Conservation (phyloP, 1,140 invertebrate species). For the Vollenhovia emeryi region DNA sequence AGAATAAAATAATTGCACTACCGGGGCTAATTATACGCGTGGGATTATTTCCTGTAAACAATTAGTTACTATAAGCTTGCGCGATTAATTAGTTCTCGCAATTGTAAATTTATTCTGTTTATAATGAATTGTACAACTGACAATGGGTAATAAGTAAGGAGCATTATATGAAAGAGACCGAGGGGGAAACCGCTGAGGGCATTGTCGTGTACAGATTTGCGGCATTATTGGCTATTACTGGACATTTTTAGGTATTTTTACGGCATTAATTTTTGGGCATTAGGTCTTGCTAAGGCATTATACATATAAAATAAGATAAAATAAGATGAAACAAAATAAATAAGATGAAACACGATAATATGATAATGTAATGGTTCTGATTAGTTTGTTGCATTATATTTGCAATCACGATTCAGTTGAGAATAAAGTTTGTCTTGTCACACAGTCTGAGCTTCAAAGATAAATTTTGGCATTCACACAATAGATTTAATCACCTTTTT, state of each 20-base stretch:
- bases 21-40: neutral
- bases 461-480: neutral
- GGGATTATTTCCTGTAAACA: neutral
- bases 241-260: too few species aligned
- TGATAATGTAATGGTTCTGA: too few species aligned
- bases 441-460: neutral
- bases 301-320: too few species aligned
- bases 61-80: neutral
- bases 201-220: too few species aligned
- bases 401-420: neutral
- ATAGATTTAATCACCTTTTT: neutral
- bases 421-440: neutral
- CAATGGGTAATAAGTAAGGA: neutral
- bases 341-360: too few species aligned
- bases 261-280: too few species aligned
- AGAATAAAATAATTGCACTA: neutral
- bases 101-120: neutral
- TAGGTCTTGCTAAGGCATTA: too few species aligned
- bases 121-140: neutral
- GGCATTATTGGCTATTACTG: too few species aligned
- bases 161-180: too few species aligned
- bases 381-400: too few species aligned
- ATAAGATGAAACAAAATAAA: too few species aligned
- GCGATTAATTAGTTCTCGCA: neutral
- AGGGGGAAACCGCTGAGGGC: too few species aligned